A percentile compares a stretch with the other conserved stretches of the same genome.
phyloP scores from a whole-genome alignment of 1,140 invertebrate genomes.

The Gonioctena quinquepunctata region DNA sequence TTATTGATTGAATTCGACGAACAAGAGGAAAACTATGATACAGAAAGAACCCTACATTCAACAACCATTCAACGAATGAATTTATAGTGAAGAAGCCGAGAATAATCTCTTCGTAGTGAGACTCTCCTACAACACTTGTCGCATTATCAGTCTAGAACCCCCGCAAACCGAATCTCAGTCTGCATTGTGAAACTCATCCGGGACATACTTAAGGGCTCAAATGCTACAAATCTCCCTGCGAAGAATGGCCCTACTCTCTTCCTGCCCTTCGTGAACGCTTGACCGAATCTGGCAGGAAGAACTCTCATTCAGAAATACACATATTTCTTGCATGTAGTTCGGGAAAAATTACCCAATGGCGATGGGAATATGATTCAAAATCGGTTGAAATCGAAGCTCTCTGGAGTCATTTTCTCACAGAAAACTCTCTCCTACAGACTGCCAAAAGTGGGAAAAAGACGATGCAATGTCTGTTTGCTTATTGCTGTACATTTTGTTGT shows the following conservation, averaged over 20 bases:
- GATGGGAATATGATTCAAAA: too few species aligned
- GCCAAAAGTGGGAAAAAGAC: neutral
- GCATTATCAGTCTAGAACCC: constrained; percentile 9
- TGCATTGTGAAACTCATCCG: neutral
- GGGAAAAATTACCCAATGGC: too few species aligned
- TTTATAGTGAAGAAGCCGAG: too few species aligned
- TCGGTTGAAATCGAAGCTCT: too few species aligned
- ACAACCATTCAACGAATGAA: too few species aligned
- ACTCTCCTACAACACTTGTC: neutral
- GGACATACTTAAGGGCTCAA: constrained; percentile 14
- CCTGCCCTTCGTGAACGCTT: neutral
- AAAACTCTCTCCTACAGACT: neutral
- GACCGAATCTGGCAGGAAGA: neutral
- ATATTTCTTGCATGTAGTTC: too few species aligned
- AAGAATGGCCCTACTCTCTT: constrained; percentile 10
- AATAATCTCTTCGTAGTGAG: neutral
- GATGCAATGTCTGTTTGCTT: neutral
- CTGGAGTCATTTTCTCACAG: neutral
- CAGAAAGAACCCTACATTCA: too few species aligned
- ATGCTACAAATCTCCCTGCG: constrained; percentile 12
- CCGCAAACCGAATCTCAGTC: neutral
- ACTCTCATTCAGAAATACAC: neutral
- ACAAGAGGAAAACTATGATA: too few species aligned
- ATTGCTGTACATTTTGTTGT: neutral
- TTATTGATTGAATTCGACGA: too few species aligned